Conservation (phyloP, 2,888 invertebrate genomes). For the Abscondita cerata region DNA sequence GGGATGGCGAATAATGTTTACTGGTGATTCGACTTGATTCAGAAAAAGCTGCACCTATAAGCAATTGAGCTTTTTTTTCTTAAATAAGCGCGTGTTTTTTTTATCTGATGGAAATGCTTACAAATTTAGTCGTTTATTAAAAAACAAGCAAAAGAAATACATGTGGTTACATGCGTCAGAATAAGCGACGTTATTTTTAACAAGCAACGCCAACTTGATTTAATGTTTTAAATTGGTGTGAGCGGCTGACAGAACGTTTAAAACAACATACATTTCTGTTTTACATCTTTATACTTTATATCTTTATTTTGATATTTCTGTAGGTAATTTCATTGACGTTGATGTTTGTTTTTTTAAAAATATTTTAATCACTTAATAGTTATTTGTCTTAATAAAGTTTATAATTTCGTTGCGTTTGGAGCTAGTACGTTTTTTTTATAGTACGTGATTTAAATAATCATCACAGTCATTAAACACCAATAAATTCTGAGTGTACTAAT, state of each 20-base stretch:
- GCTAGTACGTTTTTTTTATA: no score
- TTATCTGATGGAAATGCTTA: no score
- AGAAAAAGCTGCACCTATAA: no score
- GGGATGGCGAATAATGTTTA: no score
- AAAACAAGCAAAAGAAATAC: conserved; percentile 12
- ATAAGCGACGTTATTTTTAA: conserved; percentile 40
- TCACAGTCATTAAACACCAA: conserved; percentile 16
- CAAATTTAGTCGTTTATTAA: no score
- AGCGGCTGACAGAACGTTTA: conserved; percentile 43
- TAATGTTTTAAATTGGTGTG: conserved; percentile 45
- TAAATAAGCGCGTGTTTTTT: no score
- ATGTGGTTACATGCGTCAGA: conserved; percentile 34
- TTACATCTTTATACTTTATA: conserved; percentile 27
- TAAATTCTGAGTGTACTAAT: conserved; percentile 14
- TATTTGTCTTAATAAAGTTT: no score
- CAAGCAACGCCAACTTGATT: conserved; percentile 42
- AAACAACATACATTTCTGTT: conserved; percentile 41
- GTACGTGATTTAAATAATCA: neutral
- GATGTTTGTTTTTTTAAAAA: neutral
- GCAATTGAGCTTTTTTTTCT: no score
- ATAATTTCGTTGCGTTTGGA: no score
- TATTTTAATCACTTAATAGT: neutral
- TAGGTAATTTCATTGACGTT: conserved; percentile 24
- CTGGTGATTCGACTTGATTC: no score
- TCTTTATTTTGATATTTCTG: conserved; percentile 27